A percentile compares a stretch with the other conserved stretches of the same genome.
Conservation (phyloP, 2,113 vertebrate genomes). For the Dicentrarchus labrax region DNA sequence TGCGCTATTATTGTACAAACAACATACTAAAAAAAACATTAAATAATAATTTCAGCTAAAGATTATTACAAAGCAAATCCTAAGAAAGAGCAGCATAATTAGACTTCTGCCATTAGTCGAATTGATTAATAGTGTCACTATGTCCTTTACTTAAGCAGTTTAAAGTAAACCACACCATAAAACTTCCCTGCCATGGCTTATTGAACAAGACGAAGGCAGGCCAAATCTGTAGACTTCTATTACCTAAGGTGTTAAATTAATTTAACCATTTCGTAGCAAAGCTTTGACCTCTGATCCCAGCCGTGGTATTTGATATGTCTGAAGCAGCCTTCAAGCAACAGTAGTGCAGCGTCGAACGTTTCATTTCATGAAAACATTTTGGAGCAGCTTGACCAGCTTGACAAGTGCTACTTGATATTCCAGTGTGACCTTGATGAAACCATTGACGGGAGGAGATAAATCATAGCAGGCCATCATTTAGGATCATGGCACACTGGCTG, state of each 20-base stretch:
- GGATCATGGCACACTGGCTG: background rate
- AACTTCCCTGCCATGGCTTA: background rate
- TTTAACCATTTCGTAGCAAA: constrained; percentile 27
- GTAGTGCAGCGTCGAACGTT: constrained; percentile 32
- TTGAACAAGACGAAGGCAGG: background rate
- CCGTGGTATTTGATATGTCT: constrained; percentile 52
- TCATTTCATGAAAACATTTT: constrained; percentile 38
- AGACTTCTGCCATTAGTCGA: background rate
- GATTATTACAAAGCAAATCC: no score
- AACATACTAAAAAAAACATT: background rate
- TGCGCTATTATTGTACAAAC: background rate
- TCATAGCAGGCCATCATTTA: background rate
- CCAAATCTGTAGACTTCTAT: constrained; percentile 4
- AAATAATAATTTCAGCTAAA: background rate
- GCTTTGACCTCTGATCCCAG: constrained; percentile 48
- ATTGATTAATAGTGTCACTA: background rate
- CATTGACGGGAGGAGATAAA: background rate
- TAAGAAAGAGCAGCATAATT: background rate
- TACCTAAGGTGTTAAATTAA: constrained; percentile 24
- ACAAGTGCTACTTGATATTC: constrained; percentile 48
- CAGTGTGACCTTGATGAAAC: constrained; percentile 23
- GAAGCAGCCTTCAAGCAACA: constrained; percentile 6
- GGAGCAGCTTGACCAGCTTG: constrained; percentile 30
- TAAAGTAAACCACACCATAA: background rate
- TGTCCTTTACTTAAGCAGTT: background rate